Percentiles rank a stretch among this genome's conserved stretches.
phyloP scores from a whole-genome alignment of 2,888 invertebrate genomes.

The Spisula subtruncata region DNA sequence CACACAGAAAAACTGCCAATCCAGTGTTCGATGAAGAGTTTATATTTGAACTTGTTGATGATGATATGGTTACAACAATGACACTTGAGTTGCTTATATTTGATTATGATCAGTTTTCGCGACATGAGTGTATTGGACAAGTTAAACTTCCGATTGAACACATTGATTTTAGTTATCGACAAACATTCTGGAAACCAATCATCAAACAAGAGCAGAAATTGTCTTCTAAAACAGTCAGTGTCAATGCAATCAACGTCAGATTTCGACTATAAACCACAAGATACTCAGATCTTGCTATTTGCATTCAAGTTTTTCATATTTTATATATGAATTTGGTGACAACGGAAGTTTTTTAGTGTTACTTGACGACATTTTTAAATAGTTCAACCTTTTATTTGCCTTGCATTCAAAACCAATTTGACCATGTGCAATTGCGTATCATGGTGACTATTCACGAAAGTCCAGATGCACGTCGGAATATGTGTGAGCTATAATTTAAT shows the following conservation, averaged over 20 bases:
- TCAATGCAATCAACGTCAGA: not conserved
- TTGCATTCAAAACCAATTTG: too few relatives aligned
- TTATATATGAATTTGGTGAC: too few relatives aligned
- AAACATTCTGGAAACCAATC: slow-evolving; percentile 90
- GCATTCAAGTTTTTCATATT: slow-evolving; percentile 48
- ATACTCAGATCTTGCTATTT: too few relatives aligned
- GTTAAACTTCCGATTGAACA: slow-evolving; percentile 90
- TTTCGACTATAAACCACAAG: too few relatives aligned
- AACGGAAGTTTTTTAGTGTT: too few relatives aligned
- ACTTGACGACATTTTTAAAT: too few relatives aligned
- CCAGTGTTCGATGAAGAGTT: slow-evolving; percentile 92
- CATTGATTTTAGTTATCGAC: too few relatives aligned
- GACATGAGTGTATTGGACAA: slow-evolving; percentile 91
- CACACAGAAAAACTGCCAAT: slow-evolving; percentile 91
- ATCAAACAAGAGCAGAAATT: slow-evolving; percentile 79
- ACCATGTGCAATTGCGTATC: too few relatives aligned
- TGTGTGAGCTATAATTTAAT: too few relatives aligned
- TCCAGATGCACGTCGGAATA: too few relatives aligned
- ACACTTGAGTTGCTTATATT: slow-evolving; percentile 91
- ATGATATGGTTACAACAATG: slow-evolving; percentile 88
- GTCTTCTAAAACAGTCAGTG: slow-evolving; percentile 59
- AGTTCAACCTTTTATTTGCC: too few relatives aligned
- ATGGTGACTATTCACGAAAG: too few relatives aligned
- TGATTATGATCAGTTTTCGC: slow-evolving; percentile 91
- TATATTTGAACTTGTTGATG: slow-evolving; percentile 90